phyloP scores from a whole-genome alignment of 2,888 invertebrate species.

The Thera obeliscata region DNA sequence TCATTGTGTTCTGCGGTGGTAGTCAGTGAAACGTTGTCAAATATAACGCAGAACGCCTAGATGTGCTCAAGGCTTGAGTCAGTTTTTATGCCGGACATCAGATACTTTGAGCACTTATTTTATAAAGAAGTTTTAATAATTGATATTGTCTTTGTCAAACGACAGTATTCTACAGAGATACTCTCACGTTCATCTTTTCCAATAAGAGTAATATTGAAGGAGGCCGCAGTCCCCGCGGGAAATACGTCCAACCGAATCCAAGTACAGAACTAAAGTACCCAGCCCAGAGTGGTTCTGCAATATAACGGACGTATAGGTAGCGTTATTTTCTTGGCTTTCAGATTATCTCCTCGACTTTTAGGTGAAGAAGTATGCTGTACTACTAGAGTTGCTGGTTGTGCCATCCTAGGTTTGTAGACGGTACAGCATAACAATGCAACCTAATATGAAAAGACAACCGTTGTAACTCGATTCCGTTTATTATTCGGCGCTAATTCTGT shows the following conservation, averaged over 20 bases:
- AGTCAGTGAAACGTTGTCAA: too few relatives aligned
- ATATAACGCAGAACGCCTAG: too few relatives aligned
- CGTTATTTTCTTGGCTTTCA: neutral
- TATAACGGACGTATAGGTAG: neutral
- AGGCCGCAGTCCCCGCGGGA: constrained; percentile 18
- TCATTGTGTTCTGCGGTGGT: too few relatives aligned
- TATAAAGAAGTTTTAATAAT: constrained; percentile 1
- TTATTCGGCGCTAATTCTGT: constrained; percentile 33
- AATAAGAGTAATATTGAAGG: constrained; percentile 14
- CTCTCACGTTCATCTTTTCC: constrained; percentile 6
- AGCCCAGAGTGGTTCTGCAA: neutral
- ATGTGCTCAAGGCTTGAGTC: too few relatives aligned
- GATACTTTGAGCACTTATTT: neutral
- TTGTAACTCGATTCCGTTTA: constrained; percentile 33
- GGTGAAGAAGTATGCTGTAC: neutral
- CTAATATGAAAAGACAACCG: constrained; percentile 15
- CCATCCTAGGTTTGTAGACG: neutral
- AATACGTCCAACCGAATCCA: constrained; percentile 13
- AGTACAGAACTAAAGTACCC: neutral
- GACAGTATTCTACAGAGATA: neutral
- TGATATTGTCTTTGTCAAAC: constrained; percentile 1
- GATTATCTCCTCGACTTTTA: too few relatives aligned
- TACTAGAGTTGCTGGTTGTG: neutral
- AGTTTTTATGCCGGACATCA: too few relatives aligned
- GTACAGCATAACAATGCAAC: too few relatives aligned